Evolutionary conservation across 2,797 vertebrate species (phyloP), one percentile per base, ranked within the genome.

Genomic region (Phaenicophaeus curvirostris): DNA sequence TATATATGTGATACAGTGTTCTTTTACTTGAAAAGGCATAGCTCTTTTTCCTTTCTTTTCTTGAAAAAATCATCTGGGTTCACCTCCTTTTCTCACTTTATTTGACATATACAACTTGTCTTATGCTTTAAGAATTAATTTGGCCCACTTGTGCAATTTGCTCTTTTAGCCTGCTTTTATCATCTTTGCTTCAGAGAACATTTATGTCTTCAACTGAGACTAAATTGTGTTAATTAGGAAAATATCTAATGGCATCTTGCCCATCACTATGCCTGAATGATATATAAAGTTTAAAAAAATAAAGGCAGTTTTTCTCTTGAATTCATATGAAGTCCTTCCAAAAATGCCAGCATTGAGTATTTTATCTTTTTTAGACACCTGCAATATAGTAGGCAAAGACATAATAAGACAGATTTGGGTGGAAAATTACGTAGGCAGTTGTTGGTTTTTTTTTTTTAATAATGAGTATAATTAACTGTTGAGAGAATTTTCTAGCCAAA

Each of bases 141-240:
- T 91, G 66, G 28, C 59, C 91, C 39, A 73, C 42, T 92, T 89
- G 31, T 73, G 19, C 57, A 85, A 95, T 95, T 95, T 95, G 73
- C 80, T 94, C 87, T 89, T 95, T 94, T 87, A 91, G 80, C 24
- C 62, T 88, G 15, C 48, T 88, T 88, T 94, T 97, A 87, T 72
- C 77, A 54, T 91, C 33, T 89, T 93, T 94, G 76, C 76, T 94
- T 96, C 82, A 84, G 69, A 92, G 87, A 92, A 19, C 76, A 73
- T 75, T 77, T 93, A 72, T 88, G 59, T 84, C 85, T 91, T 94
- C 69, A 44, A 31, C 76, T 73, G 67, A 93, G 84, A 90, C 53
- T 93, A 92, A 96, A 94, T 94, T 90, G 82, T 76, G 28, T 96
- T 97, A 95, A 95, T 96, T 95, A 91, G 92, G 55, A 95, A 91